Base-by-base conservation (phyloP, 2,888 invertebrate species). In the Brachypalpus laphriformis region DNA sequence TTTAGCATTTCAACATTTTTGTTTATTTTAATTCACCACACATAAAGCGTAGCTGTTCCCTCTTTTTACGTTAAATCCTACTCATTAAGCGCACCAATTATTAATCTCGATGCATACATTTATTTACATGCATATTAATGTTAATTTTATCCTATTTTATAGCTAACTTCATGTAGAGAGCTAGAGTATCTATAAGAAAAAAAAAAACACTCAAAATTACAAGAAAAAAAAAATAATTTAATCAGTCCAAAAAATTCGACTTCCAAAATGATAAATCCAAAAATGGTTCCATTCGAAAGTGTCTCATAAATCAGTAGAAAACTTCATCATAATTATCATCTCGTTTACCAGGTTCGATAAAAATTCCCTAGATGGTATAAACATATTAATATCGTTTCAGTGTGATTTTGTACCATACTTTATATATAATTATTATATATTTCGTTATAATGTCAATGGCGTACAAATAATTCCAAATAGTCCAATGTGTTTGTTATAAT, bases 141-240 rank as follows among this genome's bases (percentile, higher is more conserved):
- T 40, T 47, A 57, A 76, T 86, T 87, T 87, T 86, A 88, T 88
- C 87, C 87, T 87, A 59, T 78, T 90, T 90, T 90, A 89, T 92
- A 92, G 92, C 91, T 90, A 90, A 92, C 92, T 92, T 92, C 92
- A 91, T 92, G 91, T 92, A 92, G 91, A 90, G 88, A 89, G 89
- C 90, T 90, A 89, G 88, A 86, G 31, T 78, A 70, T 66, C 76
- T 74, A 74, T 68, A 65, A 42, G 37, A 76, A 65, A 76, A 14
- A 51, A 42, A 63, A 45, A 70, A 65, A 83, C 59, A 75, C 49
- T 45, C 42, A 81, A 80, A 74, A 59, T 59, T 22, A 49, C 11
- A 56, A 42, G 5, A 42, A 42, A 59, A 34, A 11, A 51, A 18
- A 59, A 54, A 68, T 66, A 11, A 51, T 31, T 49, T 40, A 70